A percentile compares a stretch with the other conserved stretches of the same genome.
Evolutionary conservation across 1,140 invertebrate species (phyloP).

Genomic region (Trichonephila clavata): DNA sequence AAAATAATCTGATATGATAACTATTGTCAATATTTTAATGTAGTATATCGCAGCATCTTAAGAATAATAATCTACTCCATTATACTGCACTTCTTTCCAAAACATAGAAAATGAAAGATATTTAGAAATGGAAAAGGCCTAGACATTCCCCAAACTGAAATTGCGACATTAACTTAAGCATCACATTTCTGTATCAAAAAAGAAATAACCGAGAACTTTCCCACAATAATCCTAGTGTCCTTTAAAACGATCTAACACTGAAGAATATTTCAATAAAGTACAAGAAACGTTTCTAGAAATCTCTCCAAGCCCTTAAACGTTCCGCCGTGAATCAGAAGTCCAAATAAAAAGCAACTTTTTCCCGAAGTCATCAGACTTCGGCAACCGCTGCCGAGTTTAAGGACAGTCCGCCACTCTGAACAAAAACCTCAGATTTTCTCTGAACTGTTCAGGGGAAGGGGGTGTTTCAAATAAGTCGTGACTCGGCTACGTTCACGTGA

Average conservation of each 20-base stretch:
- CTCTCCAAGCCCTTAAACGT: neutral
- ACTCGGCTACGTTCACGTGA: conserved; percentile 53
- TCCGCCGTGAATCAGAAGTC: neutral
- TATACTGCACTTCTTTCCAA: too few relatives aligned
- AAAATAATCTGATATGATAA: too few relatives aligned
- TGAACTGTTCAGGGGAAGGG: conserved; percentile 20
- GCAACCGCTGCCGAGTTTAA: neutral
- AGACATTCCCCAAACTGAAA: too few relatives aligned
- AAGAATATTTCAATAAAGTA: neutral
- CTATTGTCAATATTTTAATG: too few relatives aligned
- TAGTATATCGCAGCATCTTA: too few relatives aligned
- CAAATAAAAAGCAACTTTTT: neutral
- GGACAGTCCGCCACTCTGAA: neutral
- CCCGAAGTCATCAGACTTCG: neutral
- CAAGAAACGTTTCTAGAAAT: neutral
- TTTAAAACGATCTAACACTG: neutral
- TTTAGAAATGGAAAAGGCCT: too few relatives aligned
- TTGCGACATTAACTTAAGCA: too few relatives aligned
- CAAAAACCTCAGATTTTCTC: conserved; percentile 45
- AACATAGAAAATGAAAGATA: too few relatives aligned
- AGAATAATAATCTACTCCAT: too few relatives aligned
- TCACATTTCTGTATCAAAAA: too few relatives aligned
- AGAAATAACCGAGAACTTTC: too few relatives aligned
- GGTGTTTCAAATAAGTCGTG: conserved; percentile 41
- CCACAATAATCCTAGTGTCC: too few relatives aligned